Evolutionary conservation across 2,888 invertebrate species (phyloP), one percentile per base, ranked within the genome.

Genomic region (Asteroscopus sphinx): DNA sequence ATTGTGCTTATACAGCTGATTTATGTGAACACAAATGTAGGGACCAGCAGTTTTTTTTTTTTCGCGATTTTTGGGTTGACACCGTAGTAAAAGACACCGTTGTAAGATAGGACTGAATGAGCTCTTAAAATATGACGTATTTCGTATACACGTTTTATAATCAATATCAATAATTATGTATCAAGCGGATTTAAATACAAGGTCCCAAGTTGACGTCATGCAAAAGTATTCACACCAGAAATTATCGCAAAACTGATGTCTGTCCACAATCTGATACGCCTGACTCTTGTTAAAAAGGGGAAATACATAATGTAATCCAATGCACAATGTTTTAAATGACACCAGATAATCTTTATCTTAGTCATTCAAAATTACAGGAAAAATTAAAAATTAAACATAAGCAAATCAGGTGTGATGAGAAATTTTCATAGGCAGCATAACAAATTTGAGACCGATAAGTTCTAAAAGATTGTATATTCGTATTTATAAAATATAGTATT

Each of bases 251-350:
- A 48, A 30, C 8, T 26, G 40, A 51, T 28, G 54, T 8, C 13
- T 46, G 25, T 12, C 25, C 13, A 47, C n/a, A 48, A 56, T 69
- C 36, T 15, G 17, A 52, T 44, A 48, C 6, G n/a, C 15, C 57
- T 56, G 64, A 56, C 21, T 44, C 12, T 56, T 15, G 25, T 12
- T 36, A 51, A 37, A 44, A 32, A 39, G 56, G 42, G 57, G 35
- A 63, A 68, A 45, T 40, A 61, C 63, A 41, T 42, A 26, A 42
- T 42, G 30, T 39, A 47, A 68, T 13, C 11, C 11, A 35, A 52
- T 16, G 17, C 21, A 21, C 12, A 46, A 45, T 30, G 1, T 45
- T 46, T 42, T 13, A 6, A 15, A 47, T 61, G 35, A 53, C 33
- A 13, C 15, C n/a, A 33, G 4, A 44, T 39, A 21, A 68, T 16